A percentile compares a stretch with the other conserved stretches of the same genome.
phyloP scores from a whole-genome alignment of 1,140 invertebrate genomes.

The Hestina assimilis region DNA sequence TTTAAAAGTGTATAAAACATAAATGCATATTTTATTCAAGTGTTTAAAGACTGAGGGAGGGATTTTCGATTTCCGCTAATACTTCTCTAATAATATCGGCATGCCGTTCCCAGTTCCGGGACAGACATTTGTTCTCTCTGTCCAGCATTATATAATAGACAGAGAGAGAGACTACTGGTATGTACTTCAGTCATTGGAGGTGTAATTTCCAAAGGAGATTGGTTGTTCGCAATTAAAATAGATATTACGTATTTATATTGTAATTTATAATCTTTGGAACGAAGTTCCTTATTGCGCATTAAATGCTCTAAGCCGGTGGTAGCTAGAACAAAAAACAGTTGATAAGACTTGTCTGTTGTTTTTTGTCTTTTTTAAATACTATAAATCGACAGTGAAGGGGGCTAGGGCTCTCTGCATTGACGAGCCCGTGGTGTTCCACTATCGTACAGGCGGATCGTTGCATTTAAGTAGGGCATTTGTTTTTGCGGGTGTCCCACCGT shows the following conservation, averaged over 20 bases:
- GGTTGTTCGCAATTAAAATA: conserved; percentile 5
- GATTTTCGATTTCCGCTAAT: conserved; percentile 37
- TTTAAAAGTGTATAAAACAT: background rate
- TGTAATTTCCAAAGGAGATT: conserved; percentile 27
- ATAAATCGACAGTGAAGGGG: too few relatives aligned
- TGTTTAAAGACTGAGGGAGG: conserved; percentile 13
- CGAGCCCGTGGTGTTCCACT: too few relatives aligned
- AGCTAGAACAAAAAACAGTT: too few relatives aligned
- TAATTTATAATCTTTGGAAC: background rate
- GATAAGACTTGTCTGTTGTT: too few relatives aligned
- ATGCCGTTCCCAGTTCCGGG: conserved; percentile 37
- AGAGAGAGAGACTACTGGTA: conserved; percentile 13
- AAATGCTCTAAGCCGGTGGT: too few relatives aligned
- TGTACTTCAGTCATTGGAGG: conserved; percentile 10
- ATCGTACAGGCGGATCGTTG: too few relatives aligned
- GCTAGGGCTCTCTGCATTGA: too few relatives aligned
- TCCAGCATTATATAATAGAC: conserved; percentile 14
- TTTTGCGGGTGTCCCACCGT: too few relatives aligned
- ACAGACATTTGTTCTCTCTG: conserved; percentile 23
- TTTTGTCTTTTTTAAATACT: too few relatives aligned
- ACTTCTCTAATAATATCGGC: conserved; percentile 41
- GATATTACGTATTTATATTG: conserved; percentile 1
- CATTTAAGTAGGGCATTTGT: too few relatives aligned
- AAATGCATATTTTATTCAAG: background rate
- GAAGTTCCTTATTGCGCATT: background rate